Evolutionary conservation across 2,888 invertebrate genomes (phyloP), one percentile per base, ranked within the genome.

Genomic region (Hypercompe scribonia): DNA sequence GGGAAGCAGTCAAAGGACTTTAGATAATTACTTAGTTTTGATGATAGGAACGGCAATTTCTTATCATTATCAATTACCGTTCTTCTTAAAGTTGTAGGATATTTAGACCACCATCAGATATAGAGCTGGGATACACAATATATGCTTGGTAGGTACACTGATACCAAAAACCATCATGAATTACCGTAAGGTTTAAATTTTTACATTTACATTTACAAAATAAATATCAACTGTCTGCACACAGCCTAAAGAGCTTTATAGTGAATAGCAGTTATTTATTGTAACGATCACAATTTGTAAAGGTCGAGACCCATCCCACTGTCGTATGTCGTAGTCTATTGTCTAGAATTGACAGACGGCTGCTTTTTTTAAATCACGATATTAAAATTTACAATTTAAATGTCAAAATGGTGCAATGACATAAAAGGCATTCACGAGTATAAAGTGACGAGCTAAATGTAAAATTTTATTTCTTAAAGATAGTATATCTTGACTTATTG

Each of bases 261-360:
- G n/a, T 36, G 58, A 71, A 33, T 58, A 31, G 36, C 31, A 18
- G 33, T n/a, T 36, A 65, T 71, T 70, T 71, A 71, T 58, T 31
- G 36, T 66, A 66, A 58, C 71, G 31, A 39, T 24, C 54, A 31
- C 39, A 24, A 36, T 46, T 71, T 42, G 65, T 58, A 71, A 71
- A 71, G 54, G 65, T 71, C 58, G 54, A 24, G 31, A 54, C 31
- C 28, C 65, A 54, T 36, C 24, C 13, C 31, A 71, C 28, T 13
- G 34, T 61, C 31, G 61, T 61, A 31, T 71, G 39, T 24, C 65
- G 39, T 65, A 10, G 24, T 33, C 39, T 71, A 71, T 65, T 65
- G 54, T 58, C 31, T 54, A 54, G 39, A 39, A 54, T 18, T 21
- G 11, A 21, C 54, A 36, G 31, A 54, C 34, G 15, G 2, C 42